phyloP scores from a whole-genome alignment of 1,140 invertebrate genomes.

The Brachionus paranguensis region DNA sequence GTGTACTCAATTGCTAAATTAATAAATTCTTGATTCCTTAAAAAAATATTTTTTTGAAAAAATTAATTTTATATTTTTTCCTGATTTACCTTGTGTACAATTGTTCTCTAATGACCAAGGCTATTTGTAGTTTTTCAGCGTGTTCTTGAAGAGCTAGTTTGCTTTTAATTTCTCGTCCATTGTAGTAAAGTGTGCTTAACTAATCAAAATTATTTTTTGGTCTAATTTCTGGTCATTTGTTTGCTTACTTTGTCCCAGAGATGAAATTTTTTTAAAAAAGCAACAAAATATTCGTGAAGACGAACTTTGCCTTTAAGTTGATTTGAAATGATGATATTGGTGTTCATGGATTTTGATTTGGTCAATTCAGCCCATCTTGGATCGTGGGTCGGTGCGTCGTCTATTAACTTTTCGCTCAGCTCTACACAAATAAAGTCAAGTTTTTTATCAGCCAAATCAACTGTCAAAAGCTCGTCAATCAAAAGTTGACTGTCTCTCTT shows the following conservation, averaged over 20 bases:
- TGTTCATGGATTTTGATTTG: conserved; percentile 17
- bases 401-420: conserved; percentile 23
- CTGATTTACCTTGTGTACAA: neutral
- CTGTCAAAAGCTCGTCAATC: conserved; percentile 3
- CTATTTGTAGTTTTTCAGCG: conserved; percentile 36
- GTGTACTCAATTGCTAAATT: conserved; percentile 11
- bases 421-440: conserved; percentile 18
- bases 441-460: neutral
- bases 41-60: neutral
- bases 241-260: conserved; percentile 9
- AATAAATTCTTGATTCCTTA: conserved; percentile 30
- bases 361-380: conserved; percentile 32
- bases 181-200: neutral
- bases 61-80: neutral
- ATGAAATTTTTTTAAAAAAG: conserved; percentile 33
- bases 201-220: neutral
- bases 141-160: conserved; percentile 18
- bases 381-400: conserved; percentile 20
- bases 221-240: neutral
- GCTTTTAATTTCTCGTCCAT: conserved; percentile 9
- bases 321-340: conserved; percentile 17
- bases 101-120: conserved; percentile 3
- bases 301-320: conserved; percentile 33
- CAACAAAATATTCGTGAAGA: conserved; percentile 26
- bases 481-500: conserved; percentile 30